These are phyloP conservation scores for Andrena hattorfiana DNA, from an alignment of 2,888 invertebrate genomes.

Conservation along the genomic window DNA sequence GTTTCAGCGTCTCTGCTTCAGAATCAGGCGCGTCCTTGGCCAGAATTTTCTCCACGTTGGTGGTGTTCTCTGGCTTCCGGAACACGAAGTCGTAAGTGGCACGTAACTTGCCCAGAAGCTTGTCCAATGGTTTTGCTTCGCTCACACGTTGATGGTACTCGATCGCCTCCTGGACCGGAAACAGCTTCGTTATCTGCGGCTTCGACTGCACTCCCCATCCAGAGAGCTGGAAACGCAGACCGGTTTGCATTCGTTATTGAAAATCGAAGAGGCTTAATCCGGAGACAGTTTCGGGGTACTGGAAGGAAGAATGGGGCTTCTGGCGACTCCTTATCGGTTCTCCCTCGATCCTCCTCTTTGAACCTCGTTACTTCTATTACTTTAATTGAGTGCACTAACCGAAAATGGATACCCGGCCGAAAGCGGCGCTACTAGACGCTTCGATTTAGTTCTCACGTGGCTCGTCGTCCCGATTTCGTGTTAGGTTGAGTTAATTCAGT, in stretches of 20 bases:
- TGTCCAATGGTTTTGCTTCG: conserved; percentile 75
- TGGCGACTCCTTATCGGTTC: background rate
- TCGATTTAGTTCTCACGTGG: background rate
- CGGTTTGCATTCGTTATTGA: conserved; percentile 18
- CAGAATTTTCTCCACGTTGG: conserved; percentile 75
- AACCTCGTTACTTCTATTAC: background rate
- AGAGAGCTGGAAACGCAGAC: conserved; percentile 69
- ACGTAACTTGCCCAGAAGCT: conserved; percentile 77
- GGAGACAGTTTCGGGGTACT: background rate
- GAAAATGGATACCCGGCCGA: conserved; percentile 15
- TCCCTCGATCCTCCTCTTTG: background rate
- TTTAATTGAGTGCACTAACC: background rate
- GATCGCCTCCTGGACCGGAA: conserved; percentile 75
- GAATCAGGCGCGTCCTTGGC: conserved; percentile 49
- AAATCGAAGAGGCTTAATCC: background rate
- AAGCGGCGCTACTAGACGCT: background rate
- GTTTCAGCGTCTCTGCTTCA: conserved; percentile 51
- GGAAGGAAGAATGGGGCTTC: background rate
- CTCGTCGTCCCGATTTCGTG: background rate
- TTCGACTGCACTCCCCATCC: conserved; percentile 68
- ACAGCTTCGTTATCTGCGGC: conserved; percentile 78
- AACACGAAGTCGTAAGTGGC: conserved; percentile 80
- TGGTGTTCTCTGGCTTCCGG: conserved; percentile 75
- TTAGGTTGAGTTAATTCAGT: background rate
- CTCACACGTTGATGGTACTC: conserved; percentile 68